Percentiles rank a stretch among this genome's conserved stretches.
Conservation (phyloP, 1,140 invertebrate genomes). For the Drosophila orosa region DNA sequence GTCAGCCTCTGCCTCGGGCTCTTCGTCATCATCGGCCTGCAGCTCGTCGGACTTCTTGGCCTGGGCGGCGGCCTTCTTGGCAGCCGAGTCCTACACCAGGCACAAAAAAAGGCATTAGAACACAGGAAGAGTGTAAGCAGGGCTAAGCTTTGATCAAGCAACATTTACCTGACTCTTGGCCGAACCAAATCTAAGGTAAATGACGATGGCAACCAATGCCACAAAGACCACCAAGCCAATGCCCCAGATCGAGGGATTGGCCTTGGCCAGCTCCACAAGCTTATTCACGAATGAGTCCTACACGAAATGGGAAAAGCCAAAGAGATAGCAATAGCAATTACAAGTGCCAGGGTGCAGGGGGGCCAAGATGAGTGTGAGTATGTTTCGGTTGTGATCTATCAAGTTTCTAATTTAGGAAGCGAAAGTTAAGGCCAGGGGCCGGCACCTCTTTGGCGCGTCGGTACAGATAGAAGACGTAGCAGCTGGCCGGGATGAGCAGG, state of each 20-base stretch:
- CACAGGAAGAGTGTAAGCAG: background rate
- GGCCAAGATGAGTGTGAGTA: conserved; percentile 27
- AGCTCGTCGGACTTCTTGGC: conserved; percentile 69
- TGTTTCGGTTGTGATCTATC: conserved; percentile 19
- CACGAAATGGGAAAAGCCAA: conserved; percentile 53
- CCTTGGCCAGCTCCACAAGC: conserved; percentile 92
- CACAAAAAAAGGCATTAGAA: conserved; percentile 13
- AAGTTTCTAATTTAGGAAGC: conserved; percentile 8
- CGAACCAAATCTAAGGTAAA: conserved; percentile 82
- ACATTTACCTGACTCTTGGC: conserved; percentile 79
- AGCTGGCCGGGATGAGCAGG: conserved; percentile 88
- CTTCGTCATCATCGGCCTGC: conserved; percentile 69
- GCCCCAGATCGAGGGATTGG: conserved; percentile 96
- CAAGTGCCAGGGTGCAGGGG: conserved; percentile 47
- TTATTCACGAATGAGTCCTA: conserved; percentile 93
- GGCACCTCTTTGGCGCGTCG: conserved; percentile 88
- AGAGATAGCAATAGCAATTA: conserved; percentile 53
- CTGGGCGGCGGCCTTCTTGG: conserved; percentile 42
- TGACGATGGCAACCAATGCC: conserved; percentile 90
- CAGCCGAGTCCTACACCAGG: conserved; percentile 31
- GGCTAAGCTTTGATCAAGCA: conserved; percentile 22
- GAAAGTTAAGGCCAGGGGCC: conserved; percentile 1
- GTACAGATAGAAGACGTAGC: conserved; percentile 90
- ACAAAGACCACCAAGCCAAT: conserved; percentile 87
- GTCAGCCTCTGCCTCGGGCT: conserved; percentile 39